A percentile compares a stretch with the other conserved stretches of the same genome.
phyloP scores from a whole-genome alignment of 2,888 invertebrate species.

The Caenorhabditis macrosperma region DNA sequence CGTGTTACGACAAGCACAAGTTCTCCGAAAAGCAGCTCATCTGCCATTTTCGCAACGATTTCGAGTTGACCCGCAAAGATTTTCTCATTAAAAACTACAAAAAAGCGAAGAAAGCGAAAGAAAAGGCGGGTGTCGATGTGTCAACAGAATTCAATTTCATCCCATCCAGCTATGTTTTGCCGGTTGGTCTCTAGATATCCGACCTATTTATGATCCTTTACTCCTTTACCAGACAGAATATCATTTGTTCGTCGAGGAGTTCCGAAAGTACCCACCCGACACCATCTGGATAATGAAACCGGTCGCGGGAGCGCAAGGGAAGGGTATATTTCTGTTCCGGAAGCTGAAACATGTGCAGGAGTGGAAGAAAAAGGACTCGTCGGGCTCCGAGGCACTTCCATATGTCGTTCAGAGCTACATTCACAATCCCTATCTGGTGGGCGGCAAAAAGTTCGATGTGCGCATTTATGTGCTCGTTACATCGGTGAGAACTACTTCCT shows the following conservation, averaged over 20 bases:
- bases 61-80: conserved; percentile 84
- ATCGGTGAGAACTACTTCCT: conserved; percentile 78
- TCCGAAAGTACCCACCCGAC: conserved; percentile 82
- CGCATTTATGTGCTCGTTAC: conserved; percentile 84
- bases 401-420: conserved; percentile 84
- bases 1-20: conserved; percentile 81
- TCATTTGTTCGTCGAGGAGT: conserved; percentile 84
- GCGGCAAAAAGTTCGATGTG: conserved; percentile 85
- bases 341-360: conserved; percentile 83
- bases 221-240: conserved; percentile 83
- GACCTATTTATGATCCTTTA: neutral
- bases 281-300: conserved; percentile 86
- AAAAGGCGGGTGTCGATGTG: conserved; percentile 61
- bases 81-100: conserved; percentile 80
- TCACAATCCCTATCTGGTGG: conserved; percentile 84
- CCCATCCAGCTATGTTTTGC: conserved; percentile 84
- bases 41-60: conserved; percentile 84
- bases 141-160: conserved; percentile 81
- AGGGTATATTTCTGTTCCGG: conserved; percentile 84
- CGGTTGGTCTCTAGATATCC: conserved; percentile 80
- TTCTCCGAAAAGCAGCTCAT: conserved; percentile 83
- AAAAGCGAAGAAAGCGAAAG: conserved; percentile 70
- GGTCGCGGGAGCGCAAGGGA: conserved; percentile 84
- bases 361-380: conserved; percentile 81
- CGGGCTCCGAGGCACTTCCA: conserved; percentile 71